A percentile compares a stretch with the other conserved stretches of the same genome.
phyloP scores from a whole-genome alignment of 2,113 vertebrate genomes.

The Pleuronectes platessa region DNA sequence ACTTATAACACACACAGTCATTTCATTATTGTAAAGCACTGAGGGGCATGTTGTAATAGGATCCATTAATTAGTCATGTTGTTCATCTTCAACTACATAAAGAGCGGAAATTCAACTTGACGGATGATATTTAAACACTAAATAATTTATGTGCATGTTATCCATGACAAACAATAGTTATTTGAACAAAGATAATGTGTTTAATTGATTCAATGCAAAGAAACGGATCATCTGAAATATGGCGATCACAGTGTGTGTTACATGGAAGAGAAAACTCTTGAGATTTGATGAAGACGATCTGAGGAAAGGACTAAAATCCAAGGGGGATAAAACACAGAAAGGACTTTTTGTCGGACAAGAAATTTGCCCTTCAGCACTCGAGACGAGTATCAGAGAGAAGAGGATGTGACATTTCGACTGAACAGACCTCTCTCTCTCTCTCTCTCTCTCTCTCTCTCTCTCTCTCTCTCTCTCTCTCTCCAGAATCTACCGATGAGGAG shows the following conservation, averaged over 20 bases:
- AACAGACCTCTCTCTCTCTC: slow-evolving; percentile 22
- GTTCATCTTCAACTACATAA: too few species aligned
- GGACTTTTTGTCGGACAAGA: background rate
- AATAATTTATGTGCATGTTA: background rate
- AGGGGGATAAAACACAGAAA: background rate
- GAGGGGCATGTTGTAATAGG: slow-evolving; percentile 43
- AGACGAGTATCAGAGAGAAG: slow-evolving; percentile 10
- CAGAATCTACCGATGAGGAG: slow-evolving; percentile 98
- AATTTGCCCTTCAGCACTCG: background rate
- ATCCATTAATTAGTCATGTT: slow-evolving; percentile 63
- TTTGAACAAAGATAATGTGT: too few species aligned
- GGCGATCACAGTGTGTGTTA: background rate
- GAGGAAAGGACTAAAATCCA: background rate
- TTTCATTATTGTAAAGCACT: slow-evolving; percentile 55
- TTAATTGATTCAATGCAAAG: background rate
- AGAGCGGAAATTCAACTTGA: too few species aligned
- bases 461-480: slow-evolving; percentile 29
- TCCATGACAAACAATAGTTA: too few species aligned
- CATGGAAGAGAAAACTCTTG: background rate
- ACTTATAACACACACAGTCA: background rate
- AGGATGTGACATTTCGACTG: slow-evolving; percentile 37
- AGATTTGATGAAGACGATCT: background rate
- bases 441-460: slow-evolving; percentile 28
- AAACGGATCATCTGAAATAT: background rate
- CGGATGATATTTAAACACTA: background rate